Evolutionary conservation across 2,888 invertebrate genomes (phyloP), one percentile per base, ranked within the genome.

Genomic region (Isotomurus palustris): DNA sequence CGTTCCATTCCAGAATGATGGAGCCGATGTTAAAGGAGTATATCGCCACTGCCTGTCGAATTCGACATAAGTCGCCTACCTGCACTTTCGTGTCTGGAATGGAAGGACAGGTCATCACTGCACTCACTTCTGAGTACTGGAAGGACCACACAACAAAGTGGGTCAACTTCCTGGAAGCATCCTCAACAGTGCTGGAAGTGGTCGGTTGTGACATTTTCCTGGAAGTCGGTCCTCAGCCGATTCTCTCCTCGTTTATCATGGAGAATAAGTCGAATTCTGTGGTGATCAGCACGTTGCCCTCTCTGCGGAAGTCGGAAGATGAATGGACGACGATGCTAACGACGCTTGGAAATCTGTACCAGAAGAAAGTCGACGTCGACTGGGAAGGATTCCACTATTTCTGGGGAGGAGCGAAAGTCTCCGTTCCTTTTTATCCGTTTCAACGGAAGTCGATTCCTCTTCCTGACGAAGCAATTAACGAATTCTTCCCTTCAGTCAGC

Each of bases 1-100:
- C 64, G 0, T 67, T 64, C 49, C 67, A 67, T 25, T 64, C 64
- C 0, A 35, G 54, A 27, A 57, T 58, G 35, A 67, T 64, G 64
- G 60, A 67, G 12, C 50, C 52, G 1, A 62, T 67, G 38, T 24
- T 67, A 12, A 35, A 56, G 2, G 53, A 52, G 2, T 67, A 64
- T 49, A 32, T 53, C 10, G 36, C 47, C 17, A 35, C 59, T 12
- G 55, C 57, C 10, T 54, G 49, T 2, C 8, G 12, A 8, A 28
- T 57, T n/a, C 43, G 41, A 6, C 22, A 38, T 3, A 48, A 32
- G 14, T 8, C 3, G 4, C 32, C 54, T 1, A 43, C 32, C 22
- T 56, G 58, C 27, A 6, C 19, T 5, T 65, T 57, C 40, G 57
- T 62, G 25, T 62, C 64, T 12, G 64, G 64, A 29, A 57, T 59